Evolutionary conservation across 2,113 vertebrate species (phyloP), one percentile per base, ranked within the genome.

Genomic region (Syngnathoides biaculeatus): DNA sequence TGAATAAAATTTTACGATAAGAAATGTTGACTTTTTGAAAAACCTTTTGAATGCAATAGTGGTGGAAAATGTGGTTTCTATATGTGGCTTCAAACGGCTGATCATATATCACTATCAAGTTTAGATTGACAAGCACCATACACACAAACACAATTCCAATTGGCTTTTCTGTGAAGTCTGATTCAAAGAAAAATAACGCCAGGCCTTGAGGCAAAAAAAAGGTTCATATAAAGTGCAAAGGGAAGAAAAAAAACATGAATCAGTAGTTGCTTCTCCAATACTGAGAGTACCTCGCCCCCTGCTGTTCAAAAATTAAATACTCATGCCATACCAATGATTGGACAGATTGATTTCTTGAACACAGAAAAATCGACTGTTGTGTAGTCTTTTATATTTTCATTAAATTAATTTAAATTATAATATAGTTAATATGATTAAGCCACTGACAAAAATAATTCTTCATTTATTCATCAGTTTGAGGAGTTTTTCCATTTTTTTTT

Each of bases 201-300:
- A 57, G 80, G 73, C 79, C 76, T 68, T n/a, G n/a, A 17, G 75
- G 79, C 62, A 7, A 79, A 72, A 79, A 30, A 67, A 78, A 69
- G 79, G 86, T 87, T 89, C 82, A 89, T 55, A 59, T 67, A 20
- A 77, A 88, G 86, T 84, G 78, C 86, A 87, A 14, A 0, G 24
- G 64, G 7, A 64, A 13, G 60, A 72, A 59, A 61, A 77, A 77
- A 62, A 65, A 62, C 30, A 64, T 27, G 24, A 26, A 71, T 39
- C 7, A 2, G 43, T 55, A 40, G 53, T 24, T 1, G 12, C n/a
- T 11, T 66, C 57, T 75, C 2, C 52, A 73, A 72, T 2, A 70
- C 59, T 42, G 56, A 68, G 20, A 65, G 73, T 80, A 63, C 75
- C 20, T 39, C 48, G 71, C 80, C 87, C 84, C 27, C 84, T 87